Base-by-base conservation (phyloP, 2,888 invertebrate species). In the Dryococelus australis region DNA sequence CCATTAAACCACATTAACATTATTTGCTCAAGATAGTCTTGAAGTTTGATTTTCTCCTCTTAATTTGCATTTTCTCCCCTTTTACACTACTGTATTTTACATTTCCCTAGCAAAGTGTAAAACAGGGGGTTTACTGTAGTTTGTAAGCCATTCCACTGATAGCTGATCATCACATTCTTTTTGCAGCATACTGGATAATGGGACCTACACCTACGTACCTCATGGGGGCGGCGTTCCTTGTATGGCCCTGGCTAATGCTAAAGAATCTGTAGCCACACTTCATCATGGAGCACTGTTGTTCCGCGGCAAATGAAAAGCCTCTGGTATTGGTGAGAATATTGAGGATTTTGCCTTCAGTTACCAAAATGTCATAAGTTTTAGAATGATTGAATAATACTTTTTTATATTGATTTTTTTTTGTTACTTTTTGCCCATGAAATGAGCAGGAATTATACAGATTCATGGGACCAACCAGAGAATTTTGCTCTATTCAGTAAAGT, bases 181-280 rank as follows among this genome's bases (percentile, higher is more conserved):
- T 88, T 93, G 87, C 92, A 97, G 97, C 96, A 43, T 99, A 98
- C 93, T 99, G 99, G 99, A 96, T 96, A 91, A 94, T 97, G 87
- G 99, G 99, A 12, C 96, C 98, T 8, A 94, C 94, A 87, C 92
- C 94, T 26, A 98, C 98, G 0, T 99, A 99, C 92, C 93, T 96
- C 8, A 92, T 95, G 53, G 99, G 99, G 26, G 97, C 97, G 35
- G 90, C 96, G 65, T 93, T 95, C 86, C 94, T 99, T 88, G 91
- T 97, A 84, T 93, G 97, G 92, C 99, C 99, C 0, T 91, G 93
- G 90, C 87, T 90, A 78, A 89, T 91, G 87, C 90, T 92, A 84
- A 89, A 88, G 26, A 85, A 65, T 65, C 20, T 65, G 6, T 65
- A 65, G 47, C 47, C 47, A 47, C 65, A 65, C 65, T 24, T 65